phyloP scores from a whole-genome alignment of 2,888 invertebrate species.

The Melanostoma scalare region DNA sequence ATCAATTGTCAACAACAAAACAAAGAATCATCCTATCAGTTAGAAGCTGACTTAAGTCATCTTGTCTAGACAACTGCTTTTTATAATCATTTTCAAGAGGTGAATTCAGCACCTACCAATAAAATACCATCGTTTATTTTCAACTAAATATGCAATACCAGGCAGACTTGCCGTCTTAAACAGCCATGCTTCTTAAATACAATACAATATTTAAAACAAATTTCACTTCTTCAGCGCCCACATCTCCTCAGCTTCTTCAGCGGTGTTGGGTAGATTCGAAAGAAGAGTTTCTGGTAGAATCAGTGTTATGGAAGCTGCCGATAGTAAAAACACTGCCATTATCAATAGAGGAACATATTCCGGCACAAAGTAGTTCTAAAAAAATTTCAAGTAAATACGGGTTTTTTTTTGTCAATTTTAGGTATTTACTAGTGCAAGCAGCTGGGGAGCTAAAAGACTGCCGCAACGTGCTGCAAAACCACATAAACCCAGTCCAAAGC shows the following conservation, averaged over 20 bases:
- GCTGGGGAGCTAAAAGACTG: conserved; percentile 82
- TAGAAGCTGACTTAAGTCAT: no score
- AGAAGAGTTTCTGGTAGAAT: conserved; percentile 74
- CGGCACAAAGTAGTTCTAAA: conserved; percentile 46
- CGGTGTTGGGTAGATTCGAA: conserved; percentile 72
- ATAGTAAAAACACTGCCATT: conserved; percentile 64
- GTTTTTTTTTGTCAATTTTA: no score
- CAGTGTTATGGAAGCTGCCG: conserved; percentile 72
- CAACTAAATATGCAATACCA: no score
- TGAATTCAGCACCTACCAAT: no score
- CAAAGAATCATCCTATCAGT: no score
- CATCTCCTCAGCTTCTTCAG: conserved; percentile 70
- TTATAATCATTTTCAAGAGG: no score
- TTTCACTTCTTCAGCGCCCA: conserved; percentile 54
- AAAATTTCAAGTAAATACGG: neutral
- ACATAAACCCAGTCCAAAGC: conserved; percentile 82
- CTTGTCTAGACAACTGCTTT: no score
- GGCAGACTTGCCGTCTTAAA: no score
- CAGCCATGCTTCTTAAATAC: no score
- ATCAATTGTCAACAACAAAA: no score
- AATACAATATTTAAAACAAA: no score
- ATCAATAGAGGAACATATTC: conserved; percentile 70
- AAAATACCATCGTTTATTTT: no score
- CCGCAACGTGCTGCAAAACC: conserved; percentile 82
- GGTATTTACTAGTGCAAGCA: conserved; percentile 67